Conservation (phyloP, 2,888 invertebrate species). For the Drosophila nigritarsus region DNA sequence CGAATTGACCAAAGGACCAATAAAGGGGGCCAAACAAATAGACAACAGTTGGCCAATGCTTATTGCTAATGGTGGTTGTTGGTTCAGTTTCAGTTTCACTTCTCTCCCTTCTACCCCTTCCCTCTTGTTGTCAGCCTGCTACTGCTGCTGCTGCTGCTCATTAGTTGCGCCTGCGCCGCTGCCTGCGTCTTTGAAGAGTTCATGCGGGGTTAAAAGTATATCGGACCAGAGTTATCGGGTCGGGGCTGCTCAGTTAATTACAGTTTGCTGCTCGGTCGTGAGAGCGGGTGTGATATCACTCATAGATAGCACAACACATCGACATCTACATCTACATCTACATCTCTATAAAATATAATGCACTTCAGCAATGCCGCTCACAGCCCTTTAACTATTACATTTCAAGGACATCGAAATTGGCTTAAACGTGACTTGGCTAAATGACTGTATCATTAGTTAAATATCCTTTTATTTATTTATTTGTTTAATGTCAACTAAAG, state of each 20-base stretch:
- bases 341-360: slow-evolving; percentile 17
- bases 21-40: slow-evolving; percentile 39
- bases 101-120: slow-evolving; percentile 4
- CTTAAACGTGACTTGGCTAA: slow-evolving; percentile 1
- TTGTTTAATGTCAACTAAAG: not conserved
- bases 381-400: not conserved
- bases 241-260: slow-evolving; percentile 62
- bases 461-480: not conserved
- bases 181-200: slow-evolving; percentile 47
- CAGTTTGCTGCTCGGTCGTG: slow-evolving; percentile 35
- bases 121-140: slow-evolving; percentile 1
- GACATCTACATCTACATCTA: not conserved
- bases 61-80: slow-evolving; percentile 14
- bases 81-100: slow-evolving; percentile 22
- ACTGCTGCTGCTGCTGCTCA: slow-evolving; percentile 55
- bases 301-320: slow-evolving; percentile 40
- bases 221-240: slow-evolving; percentile 43
- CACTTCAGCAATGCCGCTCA: slow-evolving; percentile 26
- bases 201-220: slow-evolving; percentile 71
- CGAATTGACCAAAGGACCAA: slow-evolving; percentile 56
- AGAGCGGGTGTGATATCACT: slow-evolving; percentile 40
- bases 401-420: slow-evolving; percentile 1
- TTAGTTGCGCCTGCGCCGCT: slow-evolving; percentile 76
- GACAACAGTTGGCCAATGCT: slow-evolving; percentile 75
- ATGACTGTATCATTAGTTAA: not conserved